Evolutionary conservation across 2,888 invertebrate genomes (phyloP).

Genomic region (Meta bourneti): DNA sequence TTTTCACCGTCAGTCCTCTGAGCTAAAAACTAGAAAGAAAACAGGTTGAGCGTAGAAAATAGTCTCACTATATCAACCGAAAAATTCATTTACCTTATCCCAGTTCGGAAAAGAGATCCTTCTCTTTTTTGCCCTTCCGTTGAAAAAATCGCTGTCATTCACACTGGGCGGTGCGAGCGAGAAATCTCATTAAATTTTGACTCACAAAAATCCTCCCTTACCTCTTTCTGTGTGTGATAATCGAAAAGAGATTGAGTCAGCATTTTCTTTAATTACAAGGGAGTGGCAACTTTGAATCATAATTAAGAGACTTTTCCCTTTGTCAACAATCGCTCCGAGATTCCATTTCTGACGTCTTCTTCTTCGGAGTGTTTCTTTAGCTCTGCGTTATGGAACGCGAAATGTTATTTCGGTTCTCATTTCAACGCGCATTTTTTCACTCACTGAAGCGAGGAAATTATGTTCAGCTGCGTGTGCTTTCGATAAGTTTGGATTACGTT

Average conservation of each 20-base stretch:
- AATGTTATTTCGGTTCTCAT: too few species aligned
- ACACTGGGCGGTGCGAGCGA: constrained; percentile 48
- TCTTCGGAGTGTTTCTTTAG: too few species aligned
- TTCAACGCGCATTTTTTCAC: too few species aligned
- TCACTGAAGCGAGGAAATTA: too few species aligned
- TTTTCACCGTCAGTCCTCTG: not conserved
- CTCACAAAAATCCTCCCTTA: constrained; percentile 35
- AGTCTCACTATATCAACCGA: constrained; percentile 55
- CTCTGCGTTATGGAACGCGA: too few species aligned
- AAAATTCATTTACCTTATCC: constrained; percentile 64
- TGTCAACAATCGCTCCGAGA: not conserved
- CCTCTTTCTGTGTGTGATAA: constrained; percentile 69
- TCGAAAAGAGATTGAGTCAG: constrained; percentile 72
- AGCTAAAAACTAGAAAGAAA: constrained; percentile 37
- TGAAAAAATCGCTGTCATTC: constrained; percentile 65
- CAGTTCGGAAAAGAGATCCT: constrained; percentile 57
- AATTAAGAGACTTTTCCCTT: constrained; percentile 65
- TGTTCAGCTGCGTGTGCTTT: too few species aligned
- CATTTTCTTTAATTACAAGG: constrained; percentile 72
- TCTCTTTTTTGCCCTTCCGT: constrained; percentile 19
- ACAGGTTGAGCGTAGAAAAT: constrained; percentile 42
- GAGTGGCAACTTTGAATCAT: constrained; percentile 60
- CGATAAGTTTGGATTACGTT: too few species aligned
- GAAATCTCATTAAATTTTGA: constrained; percentile 75
- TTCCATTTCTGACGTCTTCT: too few species aligned